Base-by-base conservation (phyloP, 1,140 invertebrate species). In the Micrasema longulum region DNA sequence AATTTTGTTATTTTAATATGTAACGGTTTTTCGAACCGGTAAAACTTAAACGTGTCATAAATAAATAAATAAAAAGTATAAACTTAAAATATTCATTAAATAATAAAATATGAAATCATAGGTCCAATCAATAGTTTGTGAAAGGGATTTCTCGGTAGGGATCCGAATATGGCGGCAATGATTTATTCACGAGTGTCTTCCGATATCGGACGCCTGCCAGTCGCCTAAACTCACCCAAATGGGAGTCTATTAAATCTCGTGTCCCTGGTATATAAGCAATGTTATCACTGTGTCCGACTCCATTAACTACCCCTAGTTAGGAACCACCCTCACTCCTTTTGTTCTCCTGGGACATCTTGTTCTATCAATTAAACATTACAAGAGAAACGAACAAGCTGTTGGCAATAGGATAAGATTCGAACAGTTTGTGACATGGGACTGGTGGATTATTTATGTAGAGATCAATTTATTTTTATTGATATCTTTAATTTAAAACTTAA, bases 361-460 rank as follows among this genome's bases (percentile, higher is more conserved):
- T 57, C 11, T 55, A 68, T 68, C 50, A 68, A 68, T 68, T 52
- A 53, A 68, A 68, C 48, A 68, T 48, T 50, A 50, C 48, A 66
- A 43, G 55, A 60, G 35, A 22, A 38, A 18, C 55, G 22, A 16
- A 22, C 36, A 60, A 60, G 31, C 20, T 53, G 50, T 11, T 26
- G 6, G 50, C 20, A 22, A n/a, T 31, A 31, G 26, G 52, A 14
- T 55, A 12, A 31, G 52, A 55, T 31, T 31, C 35, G 22, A 31
- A 55, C 52, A 11, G 35, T 26, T 55, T 55, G 20, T 20, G 47
- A 48, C 20, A 22, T 31, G 26, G 7, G 26, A 31, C 26, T 31
- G 26, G 7, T 31, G 26, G 7, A 31, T 31, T 31, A 7, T 31
- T 31, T 31, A 2, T 7, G 7, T 4, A 31, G 7, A 4, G 7